Base-by-base conservation (phyloP, 1,140 invertebrate genomes). In the Micrasema minimum region DNA sequence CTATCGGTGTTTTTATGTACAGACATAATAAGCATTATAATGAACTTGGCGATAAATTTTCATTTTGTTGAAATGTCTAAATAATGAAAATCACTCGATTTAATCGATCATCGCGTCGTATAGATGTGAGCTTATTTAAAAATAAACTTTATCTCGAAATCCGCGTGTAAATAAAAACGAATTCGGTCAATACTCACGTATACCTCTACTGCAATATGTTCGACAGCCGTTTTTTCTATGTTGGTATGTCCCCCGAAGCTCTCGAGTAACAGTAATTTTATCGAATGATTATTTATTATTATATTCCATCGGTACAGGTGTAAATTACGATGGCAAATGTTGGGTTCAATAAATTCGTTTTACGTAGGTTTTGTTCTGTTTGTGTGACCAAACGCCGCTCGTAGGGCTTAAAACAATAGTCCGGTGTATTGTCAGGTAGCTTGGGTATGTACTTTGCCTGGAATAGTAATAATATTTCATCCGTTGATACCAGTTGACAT, bases 391-490 rank as follows among this genome's bases (percentile, higher is more conserved):
- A 18, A 11, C 11, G 26, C 12, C 26, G 23, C 26, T 35, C 14
- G 20, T 1, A 55, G 26, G n/a, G 12, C 26, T 55, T 26, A 23
- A 55, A 55, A 55, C 51, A 55, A 55, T 55, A 55, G 26, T 23
- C 4, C 26, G 10, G n/a, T 20, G 26, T 26, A 55, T 12, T 35
- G n/a, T 20, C n/a, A 46, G 16, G n/a, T n/a, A 6, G 43, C 14
- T 6, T 46, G 43, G 14, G 6, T 14, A 46, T 46, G 5, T n/a
- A 35, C 26, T 55, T 55, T 26, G 23, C 26, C 14, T 38, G 18
- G 55, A 38, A 5, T 35, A 35, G 55, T 41, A 59, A 59, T 59
- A 59, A 59, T 59, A 59, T 59, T 59, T 59, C 55, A 38, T n/a
- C 38, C 12, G 55, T 6, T 23, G 37, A 59, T 59, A 14, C 35